Evolutionary conservation across 2,797 vertebrate genomes (phyloP).

Genomic region (Periparus ater): DNA sequence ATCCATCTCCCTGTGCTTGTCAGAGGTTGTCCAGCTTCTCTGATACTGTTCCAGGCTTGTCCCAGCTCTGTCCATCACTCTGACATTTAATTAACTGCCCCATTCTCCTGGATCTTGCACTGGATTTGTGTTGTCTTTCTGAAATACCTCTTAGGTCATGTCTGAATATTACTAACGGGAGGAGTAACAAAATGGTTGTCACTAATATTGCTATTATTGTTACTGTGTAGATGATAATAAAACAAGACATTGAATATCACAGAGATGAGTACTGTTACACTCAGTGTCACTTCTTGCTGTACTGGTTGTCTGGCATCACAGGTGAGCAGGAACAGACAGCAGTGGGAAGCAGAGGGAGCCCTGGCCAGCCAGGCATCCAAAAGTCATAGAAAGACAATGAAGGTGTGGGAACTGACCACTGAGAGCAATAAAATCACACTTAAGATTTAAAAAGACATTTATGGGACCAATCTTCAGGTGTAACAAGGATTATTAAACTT

Average conservation of each 20-base stretch:
- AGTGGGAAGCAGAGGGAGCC: background rate
- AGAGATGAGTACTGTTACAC: background rate
- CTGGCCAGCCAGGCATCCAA: background rate
- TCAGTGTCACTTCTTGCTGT: background rate
- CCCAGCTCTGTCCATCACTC: conserved; percentile 55
- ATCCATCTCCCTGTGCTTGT: conserved; percentile 30
- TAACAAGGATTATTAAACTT: background rate
- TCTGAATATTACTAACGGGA: conserved; percentile 34
- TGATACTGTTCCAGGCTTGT: conserved; percentile 46
- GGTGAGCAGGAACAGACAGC: conserved; percentile 2
- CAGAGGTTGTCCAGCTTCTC: conserved; percentile 47
- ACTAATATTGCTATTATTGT: conserved; percentile 15
- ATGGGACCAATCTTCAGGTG: background rate
- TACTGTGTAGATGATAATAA: conserved; percentile 35
- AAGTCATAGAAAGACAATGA: background rate
- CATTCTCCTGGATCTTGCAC: conserved; percentile 26
- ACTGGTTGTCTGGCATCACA: background rate
- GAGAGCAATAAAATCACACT: background rate
- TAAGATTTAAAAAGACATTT: background rate
- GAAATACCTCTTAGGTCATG: conserved; percentile 34
- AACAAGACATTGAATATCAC: conserved; percentile 17
- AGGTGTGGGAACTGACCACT: background rate
- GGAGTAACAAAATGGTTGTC: conserved; percentile 27
- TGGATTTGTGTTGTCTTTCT: conserved; percentile 37
- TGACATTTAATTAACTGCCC: conserved; percentile 69